Evolutionary conservation across 2,888 invertebrate genomes (phyloP).

Genomic region (Nymphalis urticae): DNA sequence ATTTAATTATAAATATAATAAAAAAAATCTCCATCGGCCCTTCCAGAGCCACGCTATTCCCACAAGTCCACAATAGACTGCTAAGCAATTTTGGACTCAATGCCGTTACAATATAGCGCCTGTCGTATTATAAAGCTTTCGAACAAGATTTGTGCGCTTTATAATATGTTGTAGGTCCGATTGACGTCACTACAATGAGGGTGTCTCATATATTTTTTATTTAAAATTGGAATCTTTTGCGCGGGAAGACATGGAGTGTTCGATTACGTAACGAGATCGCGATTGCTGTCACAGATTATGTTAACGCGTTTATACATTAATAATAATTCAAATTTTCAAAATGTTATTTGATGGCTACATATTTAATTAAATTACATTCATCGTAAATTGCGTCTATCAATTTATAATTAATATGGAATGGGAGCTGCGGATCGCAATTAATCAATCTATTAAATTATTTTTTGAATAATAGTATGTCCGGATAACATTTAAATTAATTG

Average conservation of each 20-base stretch:
- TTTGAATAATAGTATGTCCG: constrained; percentile 15
- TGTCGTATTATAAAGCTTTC: constrained; percentile 37
- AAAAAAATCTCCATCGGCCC: constrained; percentile 74
- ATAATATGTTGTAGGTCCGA: constrained; percentile 71
- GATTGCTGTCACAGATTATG: constrained; percentile 31
- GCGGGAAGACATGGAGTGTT: constrained; percentile 63
- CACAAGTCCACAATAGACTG: constrained; percentile 47
- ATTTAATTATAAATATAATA: constrained; percentile 82
- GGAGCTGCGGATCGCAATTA: constrained; percentile 6
- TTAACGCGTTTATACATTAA: constrained; percentile 17
- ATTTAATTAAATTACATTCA: constrained; percentile 10
- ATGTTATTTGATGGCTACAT: constrained; percentile 17
- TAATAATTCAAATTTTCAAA: constrained; percentile 26
- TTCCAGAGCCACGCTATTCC: constrained; percentile 57
- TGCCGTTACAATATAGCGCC: constrained; percentile 44
- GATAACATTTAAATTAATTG: constrained; percentile 10
- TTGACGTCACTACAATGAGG: constrained; percentile 73
- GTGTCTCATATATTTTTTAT: constrained; percentile 71
- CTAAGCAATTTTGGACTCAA: constrained; percentile 61
- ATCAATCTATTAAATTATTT: constrained; percentile 23
- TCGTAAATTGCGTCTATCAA: constrained; percentile 16
- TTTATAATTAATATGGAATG: constrained; percentile 17
- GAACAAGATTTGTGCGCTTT: constrained; percentile 53
- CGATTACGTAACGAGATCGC: constrained; percentile 50
- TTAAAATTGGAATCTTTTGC: constrained; percentile 66